Evolutionary conservation across 1,140 invertebrate species (phyloP), one percentile per base, ranked within the genome.

Genomic region (Chionoecetes opilio): DNA sequence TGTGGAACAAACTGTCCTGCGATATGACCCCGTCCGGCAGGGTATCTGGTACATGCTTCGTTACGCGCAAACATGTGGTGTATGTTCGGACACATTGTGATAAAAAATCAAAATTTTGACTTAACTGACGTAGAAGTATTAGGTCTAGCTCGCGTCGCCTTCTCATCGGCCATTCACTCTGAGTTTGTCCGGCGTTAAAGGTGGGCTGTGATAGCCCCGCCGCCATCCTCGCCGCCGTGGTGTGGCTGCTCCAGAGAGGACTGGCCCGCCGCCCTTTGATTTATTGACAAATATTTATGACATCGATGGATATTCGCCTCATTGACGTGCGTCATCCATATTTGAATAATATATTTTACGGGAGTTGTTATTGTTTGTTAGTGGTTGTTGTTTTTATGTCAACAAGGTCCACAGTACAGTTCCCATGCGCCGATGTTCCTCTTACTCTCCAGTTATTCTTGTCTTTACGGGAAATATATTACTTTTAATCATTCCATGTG

Each of bases 151-250:
- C 46, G 46, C 46, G 46, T 53, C 46, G 46, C 63, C 6, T 75
- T n/a, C 63, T 17, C 63, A 6, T 17, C 63, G 63, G 63, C 63
- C n/a, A n/a, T n/a, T 75, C n/a, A n/a, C 63, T n/a, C 5, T 17
- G n/a, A 75, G 63, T 75, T 26, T 75, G 63, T 75, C 63, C 63
- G 63, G 63, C 63, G 63, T 75, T 75, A 75, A 75, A 75, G 63
- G 63, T 75, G 63, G 63, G n/a, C 63, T 75, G 63, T 75, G 63
- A 75, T 17, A n/a, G 21, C 26, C 11, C 6, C 1, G 63, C n/a
- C 63, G 63, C 63, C 63, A 26, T 26, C 63, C 21, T 26, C 63
- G 21, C 63, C 63, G 21, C 63, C 21, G 63, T 75, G 63, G 26
- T 5, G 0, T 2, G 6, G 63, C 2, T 53, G 63, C 63, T 26